Conservation (phyloP, 2,888 invertebrate genomes). For the Phengaris alcon region DNA sequence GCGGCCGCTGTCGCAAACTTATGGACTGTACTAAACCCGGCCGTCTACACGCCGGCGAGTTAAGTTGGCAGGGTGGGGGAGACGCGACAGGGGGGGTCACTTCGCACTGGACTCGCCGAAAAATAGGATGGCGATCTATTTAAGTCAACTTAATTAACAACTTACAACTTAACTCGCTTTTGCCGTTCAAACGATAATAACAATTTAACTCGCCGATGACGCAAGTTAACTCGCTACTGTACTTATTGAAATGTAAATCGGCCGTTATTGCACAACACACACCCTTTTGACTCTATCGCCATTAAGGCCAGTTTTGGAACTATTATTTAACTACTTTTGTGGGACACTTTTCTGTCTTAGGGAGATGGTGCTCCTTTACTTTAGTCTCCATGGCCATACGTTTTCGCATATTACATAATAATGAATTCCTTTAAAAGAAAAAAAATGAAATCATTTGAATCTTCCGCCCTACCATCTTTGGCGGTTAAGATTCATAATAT, state of each 20-base stretch:
- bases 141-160: constrained; percentile 23
- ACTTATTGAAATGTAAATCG: constrained; percentile 28
- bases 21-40: constrained; percentile 26
- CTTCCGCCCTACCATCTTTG: too few relatives aligned
- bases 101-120: constrained; percentile 22
- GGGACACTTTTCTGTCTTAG: too few relatives aligned
- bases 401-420: too few relatives aligned
- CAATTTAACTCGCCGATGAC: constrained; percentile 29
- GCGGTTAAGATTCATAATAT: too few relatives aligned
- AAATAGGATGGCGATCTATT: constrained; percentile 10
- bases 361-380: too few relatives aligned
- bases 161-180: constrained; percentile 31
- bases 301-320: too few relatives aligned
- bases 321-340: too few relatives aligned
- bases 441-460: too few relatives aligned
- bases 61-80: constrained; percentile 26
- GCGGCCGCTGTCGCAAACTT: neutral
- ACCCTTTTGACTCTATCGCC: too few relatives aligned
- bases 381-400: too few relatives aligned
- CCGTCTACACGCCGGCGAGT: constrained; percentile 23
- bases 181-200: neutral
- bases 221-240: neutral
- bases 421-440: too few relatives aligned
- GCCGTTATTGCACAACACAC: neutral
- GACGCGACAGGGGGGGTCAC: constrained; percentile 15